A percentile compares a stretch with the other conserved stretches of the same genome.
phyloP scores from a whole-genome alignment of 2,113 vertebrate genomes.

The Gopherus flavomarginatus region DNA sequence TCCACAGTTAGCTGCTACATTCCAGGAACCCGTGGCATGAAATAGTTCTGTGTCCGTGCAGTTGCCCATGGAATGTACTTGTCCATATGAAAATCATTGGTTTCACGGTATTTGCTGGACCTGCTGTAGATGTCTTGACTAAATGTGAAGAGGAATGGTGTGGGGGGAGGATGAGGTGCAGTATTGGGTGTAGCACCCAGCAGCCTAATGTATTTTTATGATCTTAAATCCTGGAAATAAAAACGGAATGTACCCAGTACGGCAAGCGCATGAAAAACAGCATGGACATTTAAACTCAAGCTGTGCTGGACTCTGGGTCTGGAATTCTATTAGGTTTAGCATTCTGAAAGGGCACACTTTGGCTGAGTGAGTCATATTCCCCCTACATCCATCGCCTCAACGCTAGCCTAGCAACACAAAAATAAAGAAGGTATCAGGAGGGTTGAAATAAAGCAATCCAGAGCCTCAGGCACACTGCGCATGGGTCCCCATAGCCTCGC shows the following conservation, averaged over 20 bases:
- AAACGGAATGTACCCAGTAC: background rate
- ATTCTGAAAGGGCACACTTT: conserved; percentile 49
- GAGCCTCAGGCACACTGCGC: background rate
- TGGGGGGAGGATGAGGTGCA: background rate
- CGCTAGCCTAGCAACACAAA: conserved; percentile 38
- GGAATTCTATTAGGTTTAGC: conserved; percentile 26
- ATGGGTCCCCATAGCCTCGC: background rate
- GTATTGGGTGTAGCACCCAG: background rate
- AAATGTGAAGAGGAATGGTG: background rate
- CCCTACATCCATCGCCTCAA: conserved; percentile 32
- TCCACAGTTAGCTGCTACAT: background rate
- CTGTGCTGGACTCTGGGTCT: background rate
- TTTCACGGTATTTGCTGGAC: background rate
- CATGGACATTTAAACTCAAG: conserved; percentile 22
- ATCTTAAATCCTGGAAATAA: background rate
- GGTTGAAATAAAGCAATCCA: background rate
- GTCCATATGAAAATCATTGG: background rate
- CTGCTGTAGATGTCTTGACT: background rate
- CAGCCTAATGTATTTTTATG: background rate
- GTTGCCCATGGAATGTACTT: conserved; percentile 2
- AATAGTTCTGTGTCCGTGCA: conserved; percentile 12
- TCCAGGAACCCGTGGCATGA: conserved; percentile 30
- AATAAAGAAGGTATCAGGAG: background rate
- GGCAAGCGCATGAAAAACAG: background rate
- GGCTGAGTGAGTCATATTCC: conserved; percentile 51